Evolutionary conservation across 64 coral and sea anemone species (phyloP).

Genomic region (Cladopsammia gracilis): DNA sequence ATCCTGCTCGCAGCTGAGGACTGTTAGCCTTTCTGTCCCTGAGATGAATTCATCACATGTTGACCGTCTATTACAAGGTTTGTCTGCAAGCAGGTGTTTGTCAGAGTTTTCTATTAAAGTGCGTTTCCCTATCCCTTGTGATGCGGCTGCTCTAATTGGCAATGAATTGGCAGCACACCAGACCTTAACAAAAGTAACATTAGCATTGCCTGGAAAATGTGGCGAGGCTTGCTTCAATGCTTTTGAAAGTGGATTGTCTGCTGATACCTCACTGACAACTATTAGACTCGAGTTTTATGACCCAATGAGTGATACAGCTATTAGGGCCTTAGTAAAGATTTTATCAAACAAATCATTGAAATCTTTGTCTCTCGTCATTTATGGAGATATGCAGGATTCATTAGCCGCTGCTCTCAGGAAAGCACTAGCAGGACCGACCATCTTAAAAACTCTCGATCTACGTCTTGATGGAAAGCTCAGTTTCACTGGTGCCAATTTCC

Average conservation of each 20-base stretch:
- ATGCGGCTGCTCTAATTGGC: not conserved
- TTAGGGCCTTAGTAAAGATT: not conserved
- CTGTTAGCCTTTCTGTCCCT: not conserved
- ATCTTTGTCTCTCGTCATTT: not conserved
- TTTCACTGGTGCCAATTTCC: not conserved
- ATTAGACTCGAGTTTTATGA: not conserved
- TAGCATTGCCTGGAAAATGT: no score
- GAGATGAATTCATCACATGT: not conserved
- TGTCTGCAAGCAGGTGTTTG: not conserved
- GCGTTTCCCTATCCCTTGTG: fast-evolving
- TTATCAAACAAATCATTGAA: not conserved
- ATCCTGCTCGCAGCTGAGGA: not conserved
- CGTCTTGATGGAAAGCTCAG: not conserved
- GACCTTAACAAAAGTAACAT: not conserved
- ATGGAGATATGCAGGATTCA: not conserved
- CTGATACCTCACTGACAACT: not conserved
- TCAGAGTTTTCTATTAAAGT: not conserved
- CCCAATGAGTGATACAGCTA: not conserved
- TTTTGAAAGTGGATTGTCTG: not conserved
- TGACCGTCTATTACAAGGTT: not conserved
- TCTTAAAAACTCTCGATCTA: not conserved
- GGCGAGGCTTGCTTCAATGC: no score
- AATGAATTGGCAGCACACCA: not conserved
- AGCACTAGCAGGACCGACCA: not conserved
- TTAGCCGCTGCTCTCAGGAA: not conserved